A percentile compares a stretch with the other conserved stretches of the same genome.
Conservation (phyloP, 1,140 invertebrate genomes). For the Drosophila kohkoa region DNA sequence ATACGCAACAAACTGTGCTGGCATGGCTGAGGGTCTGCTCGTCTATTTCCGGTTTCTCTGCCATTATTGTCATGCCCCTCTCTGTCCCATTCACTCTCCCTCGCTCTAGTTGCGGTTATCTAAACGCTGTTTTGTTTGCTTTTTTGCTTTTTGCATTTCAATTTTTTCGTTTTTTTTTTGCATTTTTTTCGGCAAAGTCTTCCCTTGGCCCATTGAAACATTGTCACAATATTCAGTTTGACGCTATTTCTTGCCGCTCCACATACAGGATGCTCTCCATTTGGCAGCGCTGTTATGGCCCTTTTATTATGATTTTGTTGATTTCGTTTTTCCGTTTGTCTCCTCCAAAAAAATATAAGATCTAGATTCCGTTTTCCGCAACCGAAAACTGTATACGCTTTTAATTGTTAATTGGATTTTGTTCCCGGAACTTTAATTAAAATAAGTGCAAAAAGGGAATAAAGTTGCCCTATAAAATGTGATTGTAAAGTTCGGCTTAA, state of each 20-base stretch:
- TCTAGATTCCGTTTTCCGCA: background rate
- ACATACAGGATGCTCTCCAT: slow-evolving; percentile 46
- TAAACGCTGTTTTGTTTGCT: slow-evolving; percentile 69
- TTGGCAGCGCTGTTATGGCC: slow-evolving; percentile 58
- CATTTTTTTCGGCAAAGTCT: slow-evolving; percentile 17
- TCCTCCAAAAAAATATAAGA: slow-evolving; percentile 6
- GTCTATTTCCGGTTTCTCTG: slow-evolving; percentile 71
- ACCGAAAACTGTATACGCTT: slow-evolving; percentile 18
- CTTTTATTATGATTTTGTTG: slow-evolving; percentile 80
- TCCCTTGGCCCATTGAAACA: slow-evolving; percentile 20
- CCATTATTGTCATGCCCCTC: slow-evolving; percentile 72
- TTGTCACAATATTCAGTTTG: slow-evolving; percentile 33
- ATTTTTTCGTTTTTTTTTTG: slow-evolving; percentile 34
- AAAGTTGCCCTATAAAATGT: too few species aligned
- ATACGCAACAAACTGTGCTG: slow-evolving; percentile 17
- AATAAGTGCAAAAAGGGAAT: background rate
- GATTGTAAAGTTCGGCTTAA: too few species aligned
- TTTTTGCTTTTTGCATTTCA: slow-evolving; percentile 75
- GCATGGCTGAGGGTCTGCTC: slow-evolving; percentile 33
- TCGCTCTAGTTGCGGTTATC: slow-evolving; percentile 61
- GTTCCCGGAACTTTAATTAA: background rate
- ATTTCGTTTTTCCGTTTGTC: slow-evolving; percentile 66
- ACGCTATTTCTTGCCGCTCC: slow-evolving; percentile 11
- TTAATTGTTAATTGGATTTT: slow-evolving; percentile 6
- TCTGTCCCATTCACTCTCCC: slow-evolving; percentile 11